A percentile compares a stretch with the other conserved stretches of the same genome.
Evolutionary conservation across 2,888 invertebrate genomes (phyloP).

Genomic region (Eumacrocentrus americanus): DNA sequence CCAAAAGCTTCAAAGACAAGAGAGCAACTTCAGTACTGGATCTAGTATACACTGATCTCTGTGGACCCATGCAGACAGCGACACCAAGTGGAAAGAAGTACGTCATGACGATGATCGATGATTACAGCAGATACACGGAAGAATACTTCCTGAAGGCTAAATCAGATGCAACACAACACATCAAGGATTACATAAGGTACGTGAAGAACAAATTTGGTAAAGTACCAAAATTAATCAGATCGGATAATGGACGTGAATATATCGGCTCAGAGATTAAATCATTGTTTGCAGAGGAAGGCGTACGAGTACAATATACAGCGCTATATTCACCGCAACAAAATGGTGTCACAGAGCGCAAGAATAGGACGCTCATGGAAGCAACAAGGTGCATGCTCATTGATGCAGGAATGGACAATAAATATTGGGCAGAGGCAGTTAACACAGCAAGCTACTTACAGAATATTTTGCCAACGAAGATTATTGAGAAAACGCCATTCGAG

Average conservation of each 20-base stretch:
- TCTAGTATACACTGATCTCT: slow-evolving; percentile 40
- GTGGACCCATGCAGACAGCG: slow-evolving; percentile 32
- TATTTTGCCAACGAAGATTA: slow-evolving; percentile 26
- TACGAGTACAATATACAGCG: slow-evolving; percentile 31
- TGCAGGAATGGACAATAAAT: slow-evolving; percentile 26
- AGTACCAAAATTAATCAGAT: slow-evolving; percentile 25
- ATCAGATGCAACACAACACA: slow-evolving; percentile 8
- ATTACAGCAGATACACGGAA: no score
- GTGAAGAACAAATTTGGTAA: slow-evolving; percentile 25
- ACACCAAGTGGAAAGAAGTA: no score
- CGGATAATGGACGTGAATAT: slow-evolving; percentile 32
- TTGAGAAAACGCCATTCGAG: slow-evolving; percentile 32
- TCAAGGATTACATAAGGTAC: slow-evolving; percentile 25
- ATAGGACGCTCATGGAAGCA: slow-evolving; percentile 21
- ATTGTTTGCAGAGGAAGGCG: slow-evolving; percentile 19
- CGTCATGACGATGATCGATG: slow-evolving; percentile 18
- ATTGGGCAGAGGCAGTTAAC: no score
- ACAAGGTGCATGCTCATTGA: slow-evolving; percentile 26
- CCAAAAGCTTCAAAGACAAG: slow-evolving; percentile 31
- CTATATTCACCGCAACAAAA: slow-evolving; percentile 29
- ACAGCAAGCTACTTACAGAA: slow-evolving; percentile 37
- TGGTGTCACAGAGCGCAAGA: slow-evolving; percentile 28
- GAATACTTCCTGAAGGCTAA: slow-evolving; percentile 23
- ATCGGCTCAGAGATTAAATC: slow-evolving; percentile 21
- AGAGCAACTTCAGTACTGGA: slow-evolving; percentile 31